A percentile compares a stretch with the other conserved stretches of the same genome.
These are phyloP conservation scores for Peromyscus attwateri DNA, from an alignment of 2,797 vertebrate genomes.

Conservation along the genomic window DNA sequence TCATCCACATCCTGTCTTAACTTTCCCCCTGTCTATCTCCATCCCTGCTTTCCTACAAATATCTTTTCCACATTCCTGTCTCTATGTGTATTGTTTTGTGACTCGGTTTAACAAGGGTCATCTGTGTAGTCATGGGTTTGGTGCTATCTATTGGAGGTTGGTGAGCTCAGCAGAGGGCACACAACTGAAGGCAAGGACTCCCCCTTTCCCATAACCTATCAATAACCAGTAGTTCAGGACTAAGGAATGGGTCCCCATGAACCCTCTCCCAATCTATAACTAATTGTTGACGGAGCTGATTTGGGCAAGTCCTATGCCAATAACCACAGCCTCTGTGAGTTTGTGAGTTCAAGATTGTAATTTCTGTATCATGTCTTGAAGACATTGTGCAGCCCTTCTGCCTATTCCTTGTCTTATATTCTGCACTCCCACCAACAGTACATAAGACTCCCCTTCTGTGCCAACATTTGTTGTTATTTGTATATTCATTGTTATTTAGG, in stretches of 20 bases:
- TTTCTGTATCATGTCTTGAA: neutral
- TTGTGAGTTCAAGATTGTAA: neutral
- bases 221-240: neutral
- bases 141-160: neutral
- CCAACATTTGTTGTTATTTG: neutral
- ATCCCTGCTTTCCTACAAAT: too few relatives aligned
- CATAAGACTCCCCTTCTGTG: neutral
- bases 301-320: neutral
- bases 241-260: neutral
- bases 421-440: neutral
- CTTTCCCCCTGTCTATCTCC: neutral
- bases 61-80: neutral
- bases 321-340: neutral
- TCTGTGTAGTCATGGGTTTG: neutral
- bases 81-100: neutral
- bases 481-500: neutral
- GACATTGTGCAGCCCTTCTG: neutral
- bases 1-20: neutral
- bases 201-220: neutral
- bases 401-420: neutral
- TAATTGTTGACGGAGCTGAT: neutral
- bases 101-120: neutral
- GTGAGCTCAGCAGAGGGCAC: neutral
- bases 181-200: neutral
- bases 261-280: neutral